Conservation (phyloP, 1,140 invertebrate genomes). For the Phthorimaea operculella region DNA sequence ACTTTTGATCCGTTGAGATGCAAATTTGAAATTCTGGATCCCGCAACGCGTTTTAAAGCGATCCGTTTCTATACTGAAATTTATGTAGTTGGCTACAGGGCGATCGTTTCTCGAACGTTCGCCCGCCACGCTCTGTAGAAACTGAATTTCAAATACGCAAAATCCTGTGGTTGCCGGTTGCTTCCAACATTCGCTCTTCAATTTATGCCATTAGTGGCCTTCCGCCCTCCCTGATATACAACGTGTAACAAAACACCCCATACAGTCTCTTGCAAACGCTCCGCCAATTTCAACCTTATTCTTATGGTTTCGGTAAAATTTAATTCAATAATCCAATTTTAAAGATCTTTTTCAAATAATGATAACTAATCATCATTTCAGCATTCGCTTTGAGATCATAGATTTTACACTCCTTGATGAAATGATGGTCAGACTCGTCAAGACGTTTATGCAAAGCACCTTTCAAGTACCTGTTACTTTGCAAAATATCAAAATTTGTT, state of each 20-base stretch:
- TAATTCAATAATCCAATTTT: no score
- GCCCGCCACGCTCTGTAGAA: conserved; percentile 31
- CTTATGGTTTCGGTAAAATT: no score
- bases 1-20: conserved; percentile 26
- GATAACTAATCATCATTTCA: no score
- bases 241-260: conserved; percentile 11
- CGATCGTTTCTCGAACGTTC: conserved; percentile 33
- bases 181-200: conserved; percentile 39
- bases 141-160: conserved; percentile 58
- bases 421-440: no score
- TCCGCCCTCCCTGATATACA: conserved; percentile 31
- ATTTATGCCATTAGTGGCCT: conserved; percentile 48
- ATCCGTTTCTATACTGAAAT: conserved; percentile 33
- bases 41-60: conserved; percentile 27
- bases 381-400: no score
- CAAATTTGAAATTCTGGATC: conserved; percentile 27
- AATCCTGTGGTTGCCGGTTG: conserved; percentile 50
- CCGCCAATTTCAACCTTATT: no score
- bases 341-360: no score
- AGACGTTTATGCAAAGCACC: no score
- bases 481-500: no score
- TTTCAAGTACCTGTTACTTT: no score
- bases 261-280: not conserved
- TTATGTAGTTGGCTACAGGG: conserved; percentile 24
- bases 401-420: no score